Conservation (phyloP, 2,797 vertebrate species). For the Phrynocephalus guinanensis region DNA sequence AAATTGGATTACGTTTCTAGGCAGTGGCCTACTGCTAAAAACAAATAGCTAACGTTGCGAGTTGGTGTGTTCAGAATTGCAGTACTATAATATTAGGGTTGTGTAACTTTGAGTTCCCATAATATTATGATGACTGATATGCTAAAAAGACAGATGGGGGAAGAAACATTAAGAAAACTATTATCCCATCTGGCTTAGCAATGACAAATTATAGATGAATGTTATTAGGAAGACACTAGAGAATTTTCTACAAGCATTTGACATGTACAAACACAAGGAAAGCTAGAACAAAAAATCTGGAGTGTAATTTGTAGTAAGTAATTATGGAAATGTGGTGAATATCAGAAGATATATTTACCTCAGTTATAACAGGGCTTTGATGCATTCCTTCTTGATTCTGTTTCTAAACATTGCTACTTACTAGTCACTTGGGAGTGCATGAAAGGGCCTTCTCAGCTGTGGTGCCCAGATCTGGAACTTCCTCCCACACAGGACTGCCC, state of each 20-base stretch:
- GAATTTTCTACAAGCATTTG: neutral
- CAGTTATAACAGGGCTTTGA: neutral
- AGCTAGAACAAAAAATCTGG: slow-evolving; percentile 17
- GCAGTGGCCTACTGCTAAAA: too few relatives aligned
- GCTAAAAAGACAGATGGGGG: neutral
- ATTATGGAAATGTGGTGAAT: neutral
- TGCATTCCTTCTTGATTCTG: too few relatives aligned
- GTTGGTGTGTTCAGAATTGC: too few relatives aligned
- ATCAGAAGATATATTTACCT: neutral
- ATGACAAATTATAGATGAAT: slow-evolving; percentile 9
- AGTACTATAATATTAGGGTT: neutral
- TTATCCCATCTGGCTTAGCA: slow-evolving; percentile 14
- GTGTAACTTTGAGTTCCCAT: neutral
- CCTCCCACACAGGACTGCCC: too few relatives aligned
- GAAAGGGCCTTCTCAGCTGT: too few relatives aligned
- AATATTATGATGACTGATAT: slow-evolving; percentile 22
- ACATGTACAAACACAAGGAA: neutral
- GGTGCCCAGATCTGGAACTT: too few relatives aligned
- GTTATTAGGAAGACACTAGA: neutral
- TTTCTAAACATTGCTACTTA: neutral
- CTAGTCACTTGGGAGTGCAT: too few relatives aligned
- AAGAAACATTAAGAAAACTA: slow-evolving; percentile 1
- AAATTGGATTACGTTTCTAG: neutral
- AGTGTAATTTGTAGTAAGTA: neutral
- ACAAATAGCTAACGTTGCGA: too few relatives aligned